phyloP scores from a whole-genome alignment of 2,113 vertebrate genomes.

The Panurus biarmicus region DNA sequence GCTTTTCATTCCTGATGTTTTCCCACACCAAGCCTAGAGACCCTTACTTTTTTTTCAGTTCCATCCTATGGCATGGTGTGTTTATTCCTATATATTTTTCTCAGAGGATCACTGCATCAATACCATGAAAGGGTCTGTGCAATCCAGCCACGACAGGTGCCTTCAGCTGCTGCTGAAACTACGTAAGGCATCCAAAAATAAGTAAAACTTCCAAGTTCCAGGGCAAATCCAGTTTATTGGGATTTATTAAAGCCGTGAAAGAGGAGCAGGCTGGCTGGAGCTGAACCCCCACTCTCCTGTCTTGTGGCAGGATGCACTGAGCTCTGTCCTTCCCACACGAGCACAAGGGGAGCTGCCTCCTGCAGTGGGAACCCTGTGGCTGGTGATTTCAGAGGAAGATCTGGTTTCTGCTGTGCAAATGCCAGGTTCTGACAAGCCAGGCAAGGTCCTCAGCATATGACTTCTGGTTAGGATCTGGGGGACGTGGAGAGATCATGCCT shows the following conservation, averaged over 20 bases:
- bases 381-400: not conserved
- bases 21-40: not conserved
- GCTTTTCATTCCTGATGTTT: constrained; percentile 16
- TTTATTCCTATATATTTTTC: not conserved
- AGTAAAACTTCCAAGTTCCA: not conserved
- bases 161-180: constrained; percentile 29
- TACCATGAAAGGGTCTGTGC: not conserved
- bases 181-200: not conserved
- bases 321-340: accelerated
- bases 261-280: not conserved
- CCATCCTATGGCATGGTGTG: not conserved
- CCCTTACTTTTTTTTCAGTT: not conserved
- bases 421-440: not conserved
- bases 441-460: accelerated
- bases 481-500: not conserved
- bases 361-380: not conserved
- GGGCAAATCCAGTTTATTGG: not conserved
- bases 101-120: not conserved
- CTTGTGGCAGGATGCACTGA: not conserved
- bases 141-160: not conserved
- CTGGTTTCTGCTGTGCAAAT: not conserved
- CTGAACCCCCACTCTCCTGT: not conserved
- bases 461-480: not conserved
- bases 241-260: not conserved
- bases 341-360: not conserved